phyloP scores from a whole-genome alignment of 2,113 vertebrate genomes.

The Sardina pilchardus region DNA sequence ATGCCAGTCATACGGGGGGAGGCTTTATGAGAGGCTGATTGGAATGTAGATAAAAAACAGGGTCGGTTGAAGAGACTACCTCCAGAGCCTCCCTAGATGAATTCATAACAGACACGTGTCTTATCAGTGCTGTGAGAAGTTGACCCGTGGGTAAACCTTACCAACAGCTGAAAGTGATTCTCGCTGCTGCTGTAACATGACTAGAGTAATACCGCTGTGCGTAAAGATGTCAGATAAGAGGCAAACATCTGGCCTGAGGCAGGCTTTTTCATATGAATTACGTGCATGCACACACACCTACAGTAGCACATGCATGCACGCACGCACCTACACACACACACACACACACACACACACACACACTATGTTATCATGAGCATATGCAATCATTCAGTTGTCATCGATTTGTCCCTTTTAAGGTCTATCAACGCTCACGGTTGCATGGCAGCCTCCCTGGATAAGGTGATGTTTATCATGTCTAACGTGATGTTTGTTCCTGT shows the following conservation, averaged over 20 bases:
- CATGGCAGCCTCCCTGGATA: background rate
- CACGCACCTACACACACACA: background rate
- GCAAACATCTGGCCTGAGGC: background rate
- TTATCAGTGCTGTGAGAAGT: background rate
- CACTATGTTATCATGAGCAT: background rate
- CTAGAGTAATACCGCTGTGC: background rate
- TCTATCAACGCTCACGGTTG: background rate
- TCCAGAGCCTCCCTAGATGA: background rate
- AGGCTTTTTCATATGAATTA: background rate
- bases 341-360: background rate
- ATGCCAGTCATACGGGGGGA: background rate
- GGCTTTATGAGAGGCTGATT: background rate
- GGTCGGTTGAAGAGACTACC: background rate
- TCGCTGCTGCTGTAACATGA: background rate
- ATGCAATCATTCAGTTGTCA: background rate
- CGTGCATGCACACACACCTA: background rate
- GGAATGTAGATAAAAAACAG: background rate
- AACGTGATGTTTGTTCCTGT: background rate
- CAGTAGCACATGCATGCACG: background rate
- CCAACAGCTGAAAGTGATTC: background rate
- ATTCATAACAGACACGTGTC: background rate
- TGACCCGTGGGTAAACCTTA: background rate
- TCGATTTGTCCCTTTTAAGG: background rate
- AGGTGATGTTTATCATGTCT: background rate
- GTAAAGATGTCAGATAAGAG: slow-evolving; percentile 9